phyloP scores from a whole-genome alignment of 2,113 vertebrate genomes.

The Glareola pratincola region DNA sequence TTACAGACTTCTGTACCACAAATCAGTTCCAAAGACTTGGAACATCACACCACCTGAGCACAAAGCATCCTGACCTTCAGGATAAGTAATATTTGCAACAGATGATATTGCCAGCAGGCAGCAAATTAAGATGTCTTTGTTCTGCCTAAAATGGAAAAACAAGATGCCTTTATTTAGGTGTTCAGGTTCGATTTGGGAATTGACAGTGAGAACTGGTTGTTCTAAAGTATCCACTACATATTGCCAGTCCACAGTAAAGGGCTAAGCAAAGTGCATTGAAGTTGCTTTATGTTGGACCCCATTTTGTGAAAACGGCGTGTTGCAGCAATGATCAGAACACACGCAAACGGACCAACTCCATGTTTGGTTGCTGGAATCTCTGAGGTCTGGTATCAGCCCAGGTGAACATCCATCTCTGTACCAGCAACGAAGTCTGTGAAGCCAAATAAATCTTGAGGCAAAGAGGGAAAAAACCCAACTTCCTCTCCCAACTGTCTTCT shows the following conservation, averaged over 20 bases:
- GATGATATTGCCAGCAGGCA: neutral
- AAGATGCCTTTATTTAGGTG: neutral
- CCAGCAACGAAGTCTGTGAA: neutral
- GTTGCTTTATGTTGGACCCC: neutral
- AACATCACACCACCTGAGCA: neutral
- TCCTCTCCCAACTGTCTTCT: neutral
- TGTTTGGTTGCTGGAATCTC: neutral
- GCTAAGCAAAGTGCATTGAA: neutral
- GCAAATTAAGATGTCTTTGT: neutral
- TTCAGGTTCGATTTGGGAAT: neutral
- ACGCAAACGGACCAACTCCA: neutral
- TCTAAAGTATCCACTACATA: neutral
- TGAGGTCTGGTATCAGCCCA: neutral
- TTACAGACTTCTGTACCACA: neutral
- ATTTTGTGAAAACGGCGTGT: neutral
- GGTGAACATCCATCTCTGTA: neutral
- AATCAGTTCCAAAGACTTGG: neutral
- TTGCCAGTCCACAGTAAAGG: neutral
- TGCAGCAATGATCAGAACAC: neutral
- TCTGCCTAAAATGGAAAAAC: neutral
- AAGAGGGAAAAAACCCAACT: neutral
- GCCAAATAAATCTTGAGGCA: neutral
- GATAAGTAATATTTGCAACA: neutral
- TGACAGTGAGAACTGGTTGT: neutral
- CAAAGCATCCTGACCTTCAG: neutral